Evolutionary conservation across 2,113 vertebrate species (phyloP).

Genomic region (Tylochromis polylepis): DNA sequence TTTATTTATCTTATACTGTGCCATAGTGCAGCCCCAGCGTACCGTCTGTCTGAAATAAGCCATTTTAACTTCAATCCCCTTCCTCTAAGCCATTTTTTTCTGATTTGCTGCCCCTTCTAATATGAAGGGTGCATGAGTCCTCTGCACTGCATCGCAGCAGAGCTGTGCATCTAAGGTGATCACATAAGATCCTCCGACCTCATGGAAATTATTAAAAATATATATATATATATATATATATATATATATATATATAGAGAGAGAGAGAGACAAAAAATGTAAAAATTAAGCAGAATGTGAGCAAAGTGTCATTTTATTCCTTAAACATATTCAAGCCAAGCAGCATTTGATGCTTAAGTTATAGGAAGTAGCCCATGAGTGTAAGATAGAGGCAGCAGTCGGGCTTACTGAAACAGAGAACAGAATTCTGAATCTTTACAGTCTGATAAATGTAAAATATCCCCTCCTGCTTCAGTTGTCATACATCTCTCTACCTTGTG

Average conservation of each 20-base stretch:
- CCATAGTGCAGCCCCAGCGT: background rate
- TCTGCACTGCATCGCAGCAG: fast-evolving
- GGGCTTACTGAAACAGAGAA: background rate
- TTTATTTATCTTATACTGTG: background rate
- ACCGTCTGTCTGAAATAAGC: background rate
- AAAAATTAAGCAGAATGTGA: background rate
- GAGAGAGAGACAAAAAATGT: background rate
- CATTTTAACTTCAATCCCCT: background rate
- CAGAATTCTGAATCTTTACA: background rate
- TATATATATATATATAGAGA: too few relatives aligned
- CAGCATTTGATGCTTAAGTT: background rate
- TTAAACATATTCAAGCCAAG: background rate
- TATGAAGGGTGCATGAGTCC: background rate
- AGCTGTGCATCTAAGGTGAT: background rate
- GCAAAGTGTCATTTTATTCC: background rate
- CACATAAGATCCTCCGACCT: background rate
- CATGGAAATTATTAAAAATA: too few relatives aligned
- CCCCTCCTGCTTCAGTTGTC: background rate
- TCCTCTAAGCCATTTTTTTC: background rate
- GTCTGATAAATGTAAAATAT: background rate
- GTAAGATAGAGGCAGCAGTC: background rate
- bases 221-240: too few relatives aligned
- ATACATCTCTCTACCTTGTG: too few relatives aligned
- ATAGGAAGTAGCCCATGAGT: background rate
- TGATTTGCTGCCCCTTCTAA: background rate